A percentile compares a stretch with the other conserved stretches of the same genome.
phyloP scores from a whole-genome alignment of 2,113 vertebrate species.

The Gavialis gangeticus region DNA sequence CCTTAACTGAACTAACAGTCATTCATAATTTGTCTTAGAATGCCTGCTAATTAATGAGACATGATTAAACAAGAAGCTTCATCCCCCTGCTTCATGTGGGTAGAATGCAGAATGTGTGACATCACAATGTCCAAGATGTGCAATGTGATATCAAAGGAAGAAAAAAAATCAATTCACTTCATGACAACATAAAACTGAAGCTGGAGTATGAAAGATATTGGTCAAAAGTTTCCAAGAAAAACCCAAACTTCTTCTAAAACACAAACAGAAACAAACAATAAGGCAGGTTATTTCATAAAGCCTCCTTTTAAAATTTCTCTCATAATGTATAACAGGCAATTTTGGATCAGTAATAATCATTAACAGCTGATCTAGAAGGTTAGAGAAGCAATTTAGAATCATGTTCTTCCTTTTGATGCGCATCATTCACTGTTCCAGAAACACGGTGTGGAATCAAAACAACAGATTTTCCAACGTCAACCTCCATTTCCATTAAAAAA shows the following conservation, averaged over 20 bases:
- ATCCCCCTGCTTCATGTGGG: neutral
- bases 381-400: neutral
- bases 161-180: neutral
- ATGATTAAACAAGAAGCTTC: neutral
- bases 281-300: neutral
- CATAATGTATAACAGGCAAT: rapidly evolving
- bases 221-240: neutral
- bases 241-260: neutral
- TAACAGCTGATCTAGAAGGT: neutral
- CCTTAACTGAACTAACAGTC: neutral
- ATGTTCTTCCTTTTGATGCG: rapidly evolving
- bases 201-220: neutral
- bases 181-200: neutral
- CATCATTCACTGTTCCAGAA: rapidly evolving
- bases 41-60: neutral
- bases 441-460: neutral
- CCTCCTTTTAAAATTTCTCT: neutral
- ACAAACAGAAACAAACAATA: neutral
- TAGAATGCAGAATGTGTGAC: neutral
- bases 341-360: neutral
- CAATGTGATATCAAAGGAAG: rapidly evolving
- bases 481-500: rapidly evolving
- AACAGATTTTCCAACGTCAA: neutral
- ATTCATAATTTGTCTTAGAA: neutral
- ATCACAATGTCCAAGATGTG: neutral